Base-by-base conservation (phyloP, 1,140 invertebrate genomes). In the Saccostrea cuccullata region DNA sequence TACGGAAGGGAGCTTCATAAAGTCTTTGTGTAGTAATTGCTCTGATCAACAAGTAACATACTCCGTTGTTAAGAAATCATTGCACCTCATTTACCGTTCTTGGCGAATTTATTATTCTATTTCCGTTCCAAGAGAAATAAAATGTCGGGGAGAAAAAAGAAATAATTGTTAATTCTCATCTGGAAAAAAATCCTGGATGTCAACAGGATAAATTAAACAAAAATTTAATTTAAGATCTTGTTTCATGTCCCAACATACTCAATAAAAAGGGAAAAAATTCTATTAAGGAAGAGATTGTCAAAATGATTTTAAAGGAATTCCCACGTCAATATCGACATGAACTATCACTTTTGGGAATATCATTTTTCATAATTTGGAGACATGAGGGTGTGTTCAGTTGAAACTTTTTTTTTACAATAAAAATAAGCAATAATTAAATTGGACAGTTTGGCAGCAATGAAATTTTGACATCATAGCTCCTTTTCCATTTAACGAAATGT, bases 131-230 rank as follows among this genome's bases (percentile, higher is more conserved):
- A 12, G 26, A 77, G 70, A 77, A 30, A 77, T 77, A 77, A 77
- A 77, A 30, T 17, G 23, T 30, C 23, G 23, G 70, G 70, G 70
- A 15, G 70, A 77, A 77, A 77, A 77, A 77, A 77, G 70, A 77
- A 30, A 77, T 77, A 77, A 77, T 77, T 77, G 70, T 77, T 77
- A 40, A 77, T 77, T 77, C 70, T 77, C 70, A 26, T 36, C 15
- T 77, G 70, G 70, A 77, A 77, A 64, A 47, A 20, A 20, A 23
- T 20, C 17, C 60, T 20, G 60, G 23, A 67, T 4, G 23, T 20
- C 60, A 20, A 67, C 20, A n/a, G 60, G 60, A 67, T 67, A 67
- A 67, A 40, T 77, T 77, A 26, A 77, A 77, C 70, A 36, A 15
- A 17, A 77, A 77, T 77, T 77, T 36, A 77, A 77, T 77, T 77